Evolutionary conservation across 2,888 invertebrate genomes (phyloP).

Genomic region (Quadroppia sp.): DNA sequence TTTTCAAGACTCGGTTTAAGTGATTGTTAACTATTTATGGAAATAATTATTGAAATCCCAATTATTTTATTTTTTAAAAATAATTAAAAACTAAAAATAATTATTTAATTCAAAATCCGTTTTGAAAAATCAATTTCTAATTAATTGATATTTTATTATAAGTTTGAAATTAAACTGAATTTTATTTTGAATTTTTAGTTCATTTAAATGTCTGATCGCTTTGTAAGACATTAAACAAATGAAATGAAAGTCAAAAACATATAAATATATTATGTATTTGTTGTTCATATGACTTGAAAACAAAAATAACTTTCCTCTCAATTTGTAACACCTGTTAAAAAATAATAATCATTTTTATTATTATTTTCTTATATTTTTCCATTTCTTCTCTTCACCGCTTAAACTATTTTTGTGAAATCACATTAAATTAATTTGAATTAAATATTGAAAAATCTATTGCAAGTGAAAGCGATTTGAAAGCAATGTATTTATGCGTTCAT

Average conservation of each 20-base stretch:
- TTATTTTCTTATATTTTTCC: background rate
- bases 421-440: slow-evolving; percentile 30
- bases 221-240: too few species aligned
- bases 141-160: too few species aligned
- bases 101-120: too few species aligned
- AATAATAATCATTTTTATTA: background rate
- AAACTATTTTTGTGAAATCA: slow-evolving; percentile 21
- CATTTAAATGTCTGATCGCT: too few species aligned
- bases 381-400: background rate
- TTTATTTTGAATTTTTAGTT: too few species aligned
- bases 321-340: slow-evolving; percentile 30
- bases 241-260: background rate
- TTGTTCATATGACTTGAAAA: background rate
- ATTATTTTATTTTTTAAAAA: too few species aligned
- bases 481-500: slow-evolving; percentile 16
- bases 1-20: background rate
- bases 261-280: too few species aligned
- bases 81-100: too few species aligned
- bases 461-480: slow-evolving; percentile 9
- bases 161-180: too few species aligned
- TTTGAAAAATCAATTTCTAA: too few species aligned
- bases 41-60: too few species aligned
- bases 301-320: background rate
- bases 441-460: slow-evolving; percentile 33
- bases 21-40: too few species aligned